Percentiles rank a stretch among this genome's conserved stretches.
These are phyloP conservation scores for Dryobates pubescens DNA, from an alignment of 2,797 vertebrate genomes.

Conservation along the genomic window DNA sequence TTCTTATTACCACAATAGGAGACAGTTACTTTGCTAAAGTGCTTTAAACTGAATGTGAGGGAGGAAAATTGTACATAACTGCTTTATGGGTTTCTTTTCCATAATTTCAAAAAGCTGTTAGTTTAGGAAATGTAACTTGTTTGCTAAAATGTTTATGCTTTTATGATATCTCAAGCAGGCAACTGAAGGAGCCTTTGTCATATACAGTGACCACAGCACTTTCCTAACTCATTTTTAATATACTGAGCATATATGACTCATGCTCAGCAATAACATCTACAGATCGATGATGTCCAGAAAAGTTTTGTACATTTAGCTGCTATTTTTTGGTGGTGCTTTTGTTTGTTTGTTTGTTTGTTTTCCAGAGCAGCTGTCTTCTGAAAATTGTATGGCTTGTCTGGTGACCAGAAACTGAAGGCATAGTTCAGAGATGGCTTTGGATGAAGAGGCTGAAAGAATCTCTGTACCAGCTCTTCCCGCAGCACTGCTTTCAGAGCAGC, in stretches of 20 bases:
- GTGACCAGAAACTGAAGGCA: background rate
- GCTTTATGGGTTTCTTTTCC: constrained; percentile 23
- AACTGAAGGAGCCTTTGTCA: constrained; percentile 29
- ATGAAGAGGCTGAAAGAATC: background rate
- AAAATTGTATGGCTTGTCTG: background rate
- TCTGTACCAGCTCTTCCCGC: background rate
- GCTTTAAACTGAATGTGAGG: constrained; percentile 18
- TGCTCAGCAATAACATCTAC: background rate
- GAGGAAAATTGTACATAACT: background rate
- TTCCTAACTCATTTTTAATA: constrained; percentile 24
- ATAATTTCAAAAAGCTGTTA: constrained; percentile 33
- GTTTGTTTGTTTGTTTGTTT: no score
- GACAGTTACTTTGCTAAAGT: constrained; percentile 64
- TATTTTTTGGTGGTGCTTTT: background rate
- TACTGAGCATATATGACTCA: background rate
- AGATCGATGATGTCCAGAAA: background rate
- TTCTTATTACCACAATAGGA: constrained; percentile 62
- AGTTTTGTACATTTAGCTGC: background rate
- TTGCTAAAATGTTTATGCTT: constrained; percentile 56
- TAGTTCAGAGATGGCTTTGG: background rate
- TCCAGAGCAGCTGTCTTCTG: background rate
- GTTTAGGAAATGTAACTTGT: constrained; percentile 41
- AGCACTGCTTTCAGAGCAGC: background rate
- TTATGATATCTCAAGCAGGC: constrained; percentile 35
- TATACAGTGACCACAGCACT: constrained; percentile 4